phyloP scores from a whole-genome alignment of 2,888 invertebrate species.

The Agrochola lychnidis region DNA sequence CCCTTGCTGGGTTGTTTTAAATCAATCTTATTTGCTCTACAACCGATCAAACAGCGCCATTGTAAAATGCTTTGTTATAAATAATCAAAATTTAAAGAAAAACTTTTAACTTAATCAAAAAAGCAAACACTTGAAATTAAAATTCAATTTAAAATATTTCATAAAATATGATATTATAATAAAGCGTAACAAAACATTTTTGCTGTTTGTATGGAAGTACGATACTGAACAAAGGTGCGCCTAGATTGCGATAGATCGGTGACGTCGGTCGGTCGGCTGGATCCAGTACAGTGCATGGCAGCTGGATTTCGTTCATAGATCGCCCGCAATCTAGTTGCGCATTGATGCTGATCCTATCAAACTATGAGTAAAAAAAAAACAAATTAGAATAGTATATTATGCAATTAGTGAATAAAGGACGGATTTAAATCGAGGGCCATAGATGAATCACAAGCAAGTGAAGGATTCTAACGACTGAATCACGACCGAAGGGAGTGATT shows the following conservation, averaged over 20 bases:
- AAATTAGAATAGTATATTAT: too few relatives aligned
- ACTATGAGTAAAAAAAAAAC: not conserved
- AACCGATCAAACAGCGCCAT: constrained; percentile 48
- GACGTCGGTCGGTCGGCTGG: not conserved
- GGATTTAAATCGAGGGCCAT: too few relatives aligned
- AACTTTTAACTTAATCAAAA: not conserved
- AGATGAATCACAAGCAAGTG: too few relatives aligned
- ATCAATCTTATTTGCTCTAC: constrained; percentile 31
- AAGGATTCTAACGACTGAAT: too few relatives aligned
- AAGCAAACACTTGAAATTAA: not conserved
- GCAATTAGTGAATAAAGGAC: too few relatives aligned
- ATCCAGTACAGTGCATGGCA: not conserved
- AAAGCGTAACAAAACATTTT: constrained; percentile 43
- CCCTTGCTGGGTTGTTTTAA: constrained; percentile 91
- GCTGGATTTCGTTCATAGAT: not conserved
- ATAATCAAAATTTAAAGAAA: not conserved
- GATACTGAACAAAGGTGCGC: not conserved
- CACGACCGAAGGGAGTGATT: too few relatives aligned
- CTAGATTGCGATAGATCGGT: not conserved
- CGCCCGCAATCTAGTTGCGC: not conserved
- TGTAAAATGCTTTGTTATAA: constrained; percentile 40
- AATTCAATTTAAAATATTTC: not conserved
- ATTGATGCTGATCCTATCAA: not conserved
- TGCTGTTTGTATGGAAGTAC: constrained; percentile 38
- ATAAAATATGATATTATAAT: not conserved